phyloP scores from a whole-genome alignment of 2,797 vertebrate genomes.

The Chanos chanos region DNA sequence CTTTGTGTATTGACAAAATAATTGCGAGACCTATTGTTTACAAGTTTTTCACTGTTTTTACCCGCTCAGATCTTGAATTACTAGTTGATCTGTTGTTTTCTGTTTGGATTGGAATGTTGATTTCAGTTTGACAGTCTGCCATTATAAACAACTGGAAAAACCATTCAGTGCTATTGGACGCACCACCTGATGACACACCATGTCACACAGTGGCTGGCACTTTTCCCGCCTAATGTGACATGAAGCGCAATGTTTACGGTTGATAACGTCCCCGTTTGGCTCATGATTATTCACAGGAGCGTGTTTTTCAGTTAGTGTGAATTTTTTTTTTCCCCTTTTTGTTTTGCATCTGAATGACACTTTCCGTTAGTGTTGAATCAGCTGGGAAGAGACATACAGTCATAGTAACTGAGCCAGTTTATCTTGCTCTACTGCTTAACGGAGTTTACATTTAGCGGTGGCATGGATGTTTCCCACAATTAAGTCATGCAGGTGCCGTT shows the following conservation, averaged over 20 bases:
- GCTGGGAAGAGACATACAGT: conserved; percentile 60
- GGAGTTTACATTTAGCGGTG: conserved; percentile 74
- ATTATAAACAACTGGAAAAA: too few relatives aligned
- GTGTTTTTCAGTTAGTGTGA: background rate
- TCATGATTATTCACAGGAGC: conserved; percentile 1
- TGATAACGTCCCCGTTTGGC: conserved; percentile 9
- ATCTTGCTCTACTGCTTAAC: conserved; percentile 71
- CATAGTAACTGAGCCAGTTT: conserved; percentile 64
- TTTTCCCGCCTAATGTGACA: conserved; percentile 17
- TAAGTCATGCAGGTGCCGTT: conserved; percentile 47
- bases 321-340: conserved; percentile 25
- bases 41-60: too few relatives aligned
- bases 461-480: conserved; percentile 67
- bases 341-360: conserved; percentile 48
- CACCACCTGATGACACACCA: too few relatives aligned
- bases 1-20: too few relatives aligned
- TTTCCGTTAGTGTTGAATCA: conserved; percentile 77
- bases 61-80: too few relatives aligned
- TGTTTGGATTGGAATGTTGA: too few relatives aligned
- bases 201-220: conserved; percentile 25
- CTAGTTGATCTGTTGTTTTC: too few relatives aligned
- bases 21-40: too few relatives aligned
- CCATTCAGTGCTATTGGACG: too few relatives aligned
- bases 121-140: too few relatives aligned
- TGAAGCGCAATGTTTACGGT: conserved; percentile 26